Evolutionary conservation across 2,113 vertebrate genomes (phyloP).

Genomic region (Sitta europaea): DNA sequence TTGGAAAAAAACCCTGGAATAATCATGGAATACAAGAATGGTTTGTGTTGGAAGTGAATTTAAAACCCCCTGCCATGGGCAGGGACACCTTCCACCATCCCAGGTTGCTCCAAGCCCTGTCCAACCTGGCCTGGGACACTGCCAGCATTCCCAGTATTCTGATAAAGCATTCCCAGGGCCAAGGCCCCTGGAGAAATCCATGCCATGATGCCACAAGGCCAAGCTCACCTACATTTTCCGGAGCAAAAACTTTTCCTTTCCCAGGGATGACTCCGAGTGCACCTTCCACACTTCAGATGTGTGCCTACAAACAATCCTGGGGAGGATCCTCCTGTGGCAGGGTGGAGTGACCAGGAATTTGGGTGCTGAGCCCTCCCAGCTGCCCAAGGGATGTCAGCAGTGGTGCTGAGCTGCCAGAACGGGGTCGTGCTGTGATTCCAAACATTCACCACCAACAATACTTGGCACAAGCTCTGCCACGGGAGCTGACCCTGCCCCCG

Average conservation of each 20-base stretch:
- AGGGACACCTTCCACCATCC: neutral
- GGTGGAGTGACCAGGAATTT: neutral
- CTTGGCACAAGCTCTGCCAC: accelerated
- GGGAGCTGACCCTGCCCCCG: neutral
- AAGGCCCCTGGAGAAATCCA: accelerated
- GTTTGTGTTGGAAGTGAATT: neutral
- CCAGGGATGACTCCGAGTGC: neutral
- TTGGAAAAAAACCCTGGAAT: accelerated
- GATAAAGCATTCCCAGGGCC: neutral
- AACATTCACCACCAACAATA: neutral
- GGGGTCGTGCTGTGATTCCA: neutral
- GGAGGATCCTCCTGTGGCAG: neutral
- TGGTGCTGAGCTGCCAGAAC: accelerated
- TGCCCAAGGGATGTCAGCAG: neutral
- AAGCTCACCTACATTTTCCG: accelerated
- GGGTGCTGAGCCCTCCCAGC: neutral
- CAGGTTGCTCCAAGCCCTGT: accelerated
- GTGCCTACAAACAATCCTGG: neutral
- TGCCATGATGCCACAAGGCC: accelerated
- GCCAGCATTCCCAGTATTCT: neutral
- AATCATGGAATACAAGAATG: neutral
- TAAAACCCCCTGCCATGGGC: neutral
- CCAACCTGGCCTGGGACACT: neutral
- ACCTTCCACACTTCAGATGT: neutral
- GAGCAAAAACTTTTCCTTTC: neutral